Evolutionary conservation across 2,888 invertebrate genomes (phyloP).

Genomic region (Agriopis aurantiaria): DNA sequence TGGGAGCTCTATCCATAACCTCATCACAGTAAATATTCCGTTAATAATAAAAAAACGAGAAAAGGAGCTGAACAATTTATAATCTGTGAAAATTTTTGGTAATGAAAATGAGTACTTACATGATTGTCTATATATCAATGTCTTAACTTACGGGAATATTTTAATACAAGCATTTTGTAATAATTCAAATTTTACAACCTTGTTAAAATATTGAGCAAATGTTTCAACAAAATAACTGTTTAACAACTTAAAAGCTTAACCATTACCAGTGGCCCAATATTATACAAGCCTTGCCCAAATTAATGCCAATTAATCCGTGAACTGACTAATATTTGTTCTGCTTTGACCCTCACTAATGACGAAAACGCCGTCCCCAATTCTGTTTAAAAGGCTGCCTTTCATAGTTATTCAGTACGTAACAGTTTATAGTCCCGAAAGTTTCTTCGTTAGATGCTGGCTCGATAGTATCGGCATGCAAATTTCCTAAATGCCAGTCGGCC

Average conservation of each 20-base stretch:
- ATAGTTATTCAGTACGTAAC: constrained; percentile 47
- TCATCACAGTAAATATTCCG: too few relatives aligned
- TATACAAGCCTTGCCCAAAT: constrained; percentile 25
- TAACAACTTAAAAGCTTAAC: constrained; percentile 30
- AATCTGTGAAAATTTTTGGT: too few relatives aligned
- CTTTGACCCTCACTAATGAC: constrained; percentile 38
- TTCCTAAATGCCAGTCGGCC: constrained; percentile 64
- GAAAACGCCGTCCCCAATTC: constrained; percentile 36
- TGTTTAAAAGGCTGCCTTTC: constrained; percentile 40
- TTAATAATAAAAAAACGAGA: too few relatives aligned
- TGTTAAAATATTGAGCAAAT: constrained; percentile 11
- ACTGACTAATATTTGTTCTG: constrained; percentile 34
- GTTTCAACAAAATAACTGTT: constrained; percentile 11
- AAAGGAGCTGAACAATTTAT: too few relatives aligned
- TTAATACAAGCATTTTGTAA: neutral
- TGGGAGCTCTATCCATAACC: too few relatives aligned
- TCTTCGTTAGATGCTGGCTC: constrained; percentile 62
- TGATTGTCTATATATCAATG: too few relatives aligned
- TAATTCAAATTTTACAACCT: neutral
- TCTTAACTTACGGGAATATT: neutral
- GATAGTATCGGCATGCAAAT: constrained; percentile 76
- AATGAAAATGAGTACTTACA: neutral
- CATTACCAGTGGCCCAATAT: constrained; percentile 28
- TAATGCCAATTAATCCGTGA: constrained; percentile 36
- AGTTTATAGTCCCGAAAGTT: constrained; percentile 62